Evolutionary conservation across 2,888 invertebrate species (phyloP), one percentile per base, ranked within the genome.

Genomic region (Subacronicta megacephala): DNA sequence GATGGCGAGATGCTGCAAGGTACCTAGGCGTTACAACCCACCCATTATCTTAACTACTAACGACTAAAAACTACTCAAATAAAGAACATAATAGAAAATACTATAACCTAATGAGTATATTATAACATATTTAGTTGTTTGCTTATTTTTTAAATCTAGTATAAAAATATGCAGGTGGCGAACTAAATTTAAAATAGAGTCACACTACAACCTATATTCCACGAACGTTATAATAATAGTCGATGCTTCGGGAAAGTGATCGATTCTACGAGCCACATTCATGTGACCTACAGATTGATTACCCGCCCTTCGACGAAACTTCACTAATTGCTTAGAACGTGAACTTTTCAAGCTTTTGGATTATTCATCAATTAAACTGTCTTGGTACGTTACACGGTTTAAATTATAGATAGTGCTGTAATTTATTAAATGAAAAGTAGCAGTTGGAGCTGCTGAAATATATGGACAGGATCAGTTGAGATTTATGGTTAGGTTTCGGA

Each of bases 1-100:
- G 83, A 88, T 88, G 88, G 88, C 88, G 88, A 82, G 81, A 83
- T 76, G 75, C 79, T 83, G 79, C 63, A 68, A 66, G 66, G 66
- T 69, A 70, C 62, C 18, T 52, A 57, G 53, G 51, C 72, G 65
- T 55, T 43, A 62, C 16, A 17, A 17, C 50, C 35, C 52, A 46
- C 56, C 54, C 50, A 61, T 60, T 60, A 56, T 16, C 31, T 13
- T 55, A 42, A 43, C 46, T 53, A 35, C 31, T 37, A 43, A 53
- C 49, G 35, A 29, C 15, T 29, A 9, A 41, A 16, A 15, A 40
- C 16, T 26, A 13, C 12, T 10, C 23, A 15, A 10, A 33, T 16
- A 29, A 3, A 10, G 15, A n/a, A 40, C n/a, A 20, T n/a, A 3
- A 23, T 23, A n/a, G n/a, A n/a, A n/a, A n/a, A n/a, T n/a, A n/a